These are phyloP conservation scores for Drymodes brunneopygia DNA, from an alignment of 2,113 vertebrate species.

Conservation along the genomic window DNA sequence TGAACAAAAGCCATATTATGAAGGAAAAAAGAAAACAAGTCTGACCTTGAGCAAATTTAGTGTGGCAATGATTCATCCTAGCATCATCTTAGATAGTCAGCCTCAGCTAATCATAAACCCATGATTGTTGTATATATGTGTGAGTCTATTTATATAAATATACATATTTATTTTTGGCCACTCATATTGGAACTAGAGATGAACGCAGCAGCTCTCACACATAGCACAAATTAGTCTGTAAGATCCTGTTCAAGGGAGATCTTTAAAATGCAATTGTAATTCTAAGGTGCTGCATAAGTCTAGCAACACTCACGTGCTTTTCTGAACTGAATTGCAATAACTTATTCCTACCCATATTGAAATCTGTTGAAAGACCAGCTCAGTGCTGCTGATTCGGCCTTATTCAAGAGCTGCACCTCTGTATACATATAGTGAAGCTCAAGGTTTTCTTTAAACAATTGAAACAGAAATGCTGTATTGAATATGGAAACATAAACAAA, in stretches of 20 bases:
- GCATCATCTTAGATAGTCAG: constrained; percentile 62
- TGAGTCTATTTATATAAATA: constrained; percentile 18
- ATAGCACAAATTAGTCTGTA: neutral
- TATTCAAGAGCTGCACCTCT: neutral
- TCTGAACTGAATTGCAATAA: neutral
- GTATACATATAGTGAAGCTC: neutral
- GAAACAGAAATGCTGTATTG: neutral
- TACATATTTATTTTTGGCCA: constrained; percentile 5
- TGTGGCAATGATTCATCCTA: constrained; percentile 65
- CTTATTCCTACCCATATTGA: neutral
- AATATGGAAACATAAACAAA: neutral
- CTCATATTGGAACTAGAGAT: constrained; percentile 46
- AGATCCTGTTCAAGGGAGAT: neutral
- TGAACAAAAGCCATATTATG: neutral
- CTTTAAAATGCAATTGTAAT: neutral
- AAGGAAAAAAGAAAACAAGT: constrained; percentile 33
- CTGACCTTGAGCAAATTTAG: constrained; percentile 30
- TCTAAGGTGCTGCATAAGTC: neutral
- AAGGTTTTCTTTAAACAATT: neutral
- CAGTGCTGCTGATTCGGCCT: neutral
- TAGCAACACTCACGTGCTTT: neutral
- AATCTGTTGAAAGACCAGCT: neutral
- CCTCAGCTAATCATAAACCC: constrained; percentile 63
- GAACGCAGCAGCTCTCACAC: neutral
- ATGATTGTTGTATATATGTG: constrained; percentile 33